Percentiles rank a stretch among this genome's conserved stretches.
phyloP scores from a whole-genome alignment of 2,888 invertebrate species.

The Drosophila flavopinicola region DNA sequence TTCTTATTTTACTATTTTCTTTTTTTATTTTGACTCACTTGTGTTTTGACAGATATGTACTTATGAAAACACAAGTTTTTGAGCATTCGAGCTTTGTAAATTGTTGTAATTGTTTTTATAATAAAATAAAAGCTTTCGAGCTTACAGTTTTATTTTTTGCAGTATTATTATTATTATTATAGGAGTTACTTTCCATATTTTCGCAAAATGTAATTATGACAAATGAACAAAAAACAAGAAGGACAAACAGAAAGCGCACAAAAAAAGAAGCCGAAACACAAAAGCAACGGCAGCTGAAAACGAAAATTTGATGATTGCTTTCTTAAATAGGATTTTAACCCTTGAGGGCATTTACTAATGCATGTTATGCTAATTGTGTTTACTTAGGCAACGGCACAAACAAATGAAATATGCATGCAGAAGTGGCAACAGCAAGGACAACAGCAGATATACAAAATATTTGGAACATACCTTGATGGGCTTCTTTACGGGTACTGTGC shows the following conservation, averaged over 20 bases:
- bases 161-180: too few relatives aligned
- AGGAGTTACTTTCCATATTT: neutral
- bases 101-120: neutral
- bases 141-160: too few relatives aligned
- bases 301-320: slow-evolving; percentile 28
- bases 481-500: slow-evolving; percentile 78
- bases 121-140: too few relatives aligned
- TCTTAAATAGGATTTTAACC: slow-evolving; percentile 27
- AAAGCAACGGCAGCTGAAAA: slow-evolving; percentile 19
- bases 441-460: slow-evolving; percentile 10
- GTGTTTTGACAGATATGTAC: too few relatives aligned
- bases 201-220: slow-evolving; percentile 24
- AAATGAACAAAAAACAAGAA: slow-evolving; percentile 31
- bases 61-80: too few relatives aligned
- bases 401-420: slow-evolving; percentile 48
- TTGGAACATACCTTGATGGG: slow-evolving; percentile 76
- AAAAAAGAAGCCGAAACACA: slow-evolving; percentile 25
- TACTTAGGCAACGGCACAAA: slow-evolving; percentile 60
- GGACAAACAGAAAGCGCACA: slow-evolving; percentile 15
- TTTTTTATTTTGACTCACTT: too few relatives aligned
- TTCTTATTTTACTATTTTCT: neutral
- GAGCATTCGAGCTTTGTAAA: too few relatives aligned
- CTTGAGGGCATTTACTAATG: slow-evolving; percentile 35
- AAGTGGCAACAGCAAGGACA: slow-evolving; percentile 13
- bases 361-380: slow-evolving; percentile 72